Evolutionary conservation across 2,888 invertebrate genomes (phyloP).

Genomic region (Drosophila limbata): DNA sequence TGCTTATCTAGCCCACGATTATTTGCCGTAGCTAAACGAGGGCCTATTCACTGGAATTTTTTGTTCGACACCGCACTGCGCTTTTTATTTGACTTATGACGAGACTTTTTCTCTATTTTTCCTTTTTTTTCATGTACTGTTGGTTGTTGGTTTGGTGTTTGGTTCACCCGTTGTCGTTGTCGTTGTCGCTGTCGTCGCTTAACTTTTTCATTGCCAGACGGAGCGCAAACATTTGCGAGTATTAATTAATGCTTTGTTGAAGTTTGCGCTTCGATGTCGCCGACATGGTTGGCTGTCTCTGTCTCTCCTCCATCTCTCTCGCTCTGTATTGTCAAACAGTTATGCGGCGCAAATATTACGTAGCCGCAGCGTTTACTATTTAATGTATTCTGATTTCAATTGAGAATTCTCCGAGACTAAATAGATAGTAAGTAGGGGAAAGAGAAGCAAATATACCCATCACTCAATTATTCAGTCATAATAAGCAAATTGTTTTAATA

Average conservation of each 20-base stretch:
- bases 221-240: constrained; percentile 82
- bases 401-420: constrained; percentile 16
- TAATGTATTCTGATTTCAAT: constrained; percentile 14
- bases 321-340: constrained; percentile 45
- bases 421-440: background rate
- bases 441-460: constrained; percentile 23
- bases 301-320: too few relatives aligned
- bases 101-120: constrained; percentile 53
- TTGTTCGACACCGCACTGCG: constrained; percentile 51
- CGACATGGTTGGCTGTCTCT: constrained; percentile 39
- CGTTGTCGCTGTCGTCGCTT: constrained; percentile 50
- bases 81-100: constrained; percentile 81
- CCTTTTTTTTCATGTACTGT: constrained; percentile 30
- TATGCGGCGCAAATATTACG: constrained; percentile 63
- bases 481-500: constrained; percentile 82
- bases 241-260: constrained; percentile 83
- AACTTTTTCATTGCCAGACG: constrained; percentile 83
- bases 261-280: constrained; percentile 80
- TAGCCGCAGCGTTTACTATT: constrained; percentile 59
- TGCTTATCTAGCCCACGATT: constrained; percentile 72
- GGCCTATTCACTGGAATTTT: constrained; percentile 69
- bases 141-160: constrained; percentile 45
- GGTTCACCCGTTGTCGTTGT: constrained; percentile 49
- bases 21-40: constrained; percentile 66
- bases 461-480: constrained; percentile 81